phyloP scores from a whole-genome alignment of 2,113 vertebrate genomes.

The Cercocebus atys region DNA sequence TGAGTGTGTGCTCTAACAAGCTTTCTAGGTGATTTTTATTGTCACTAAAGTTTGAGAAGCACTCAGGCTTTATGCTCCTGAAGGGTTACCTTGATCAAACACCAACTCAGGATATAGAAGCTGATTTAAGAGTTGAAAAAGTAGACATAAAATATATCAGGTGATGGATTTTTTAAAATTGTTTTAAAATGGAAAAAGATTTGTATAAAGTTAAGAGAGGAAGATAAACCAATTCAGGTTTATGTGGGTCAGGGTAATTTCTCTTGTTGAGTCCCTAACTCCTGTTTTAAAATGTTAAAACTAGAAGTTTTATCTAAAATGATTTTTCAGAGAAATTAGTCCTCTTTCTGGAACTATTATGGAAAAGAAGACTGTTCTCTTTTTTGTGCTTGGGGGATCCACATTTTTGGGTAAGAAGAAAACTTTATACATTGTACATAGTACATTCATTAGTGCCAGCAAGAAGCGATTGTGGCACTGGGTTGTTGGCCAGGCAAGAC shows the following conservation, averaged over 20 bases:
- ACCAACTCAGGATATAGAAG: not conserved
- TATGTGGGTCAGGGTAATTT: not conserved
- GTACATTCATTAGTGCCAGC: not conserved
- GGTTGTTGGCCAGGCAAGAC: not conserved
- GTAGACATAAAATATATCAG: conserved; percentile 29
- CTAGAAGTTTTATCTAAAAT: not conserved
- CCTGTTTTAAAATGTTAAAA: not conserved
- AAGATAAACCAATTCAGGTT: not conserved
- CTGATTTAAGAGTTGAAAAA: not conserved
- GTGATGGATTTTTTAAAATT: not conserved
- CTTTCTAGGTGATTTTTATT: not conserved
- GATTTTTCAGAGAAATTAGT: not conserved
- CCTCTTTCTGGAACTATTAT: not conserved
- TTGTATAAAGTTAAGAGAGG: not conserved
- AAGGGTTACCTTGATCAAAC: not conserved
- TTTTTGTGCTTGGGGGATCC: not conserved
- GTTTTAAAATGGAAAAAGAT: not conserved
- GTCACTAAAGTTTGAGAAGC: not conserved
- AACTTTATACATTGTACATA: not conserved
- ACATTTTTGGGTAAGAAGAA: not conserved
- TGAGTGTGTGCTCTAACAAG: not conserved
- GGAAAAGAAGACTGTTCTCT: not conserved
- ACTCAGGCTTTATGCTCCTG: not conserved
- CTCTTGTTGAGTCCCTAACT: not conserved
- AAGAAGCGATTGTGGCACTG: not conserved